Base-by-base conservation (phyloP, 2,888 invertebrate genomes). In the Campoplex nolae region DNA sequence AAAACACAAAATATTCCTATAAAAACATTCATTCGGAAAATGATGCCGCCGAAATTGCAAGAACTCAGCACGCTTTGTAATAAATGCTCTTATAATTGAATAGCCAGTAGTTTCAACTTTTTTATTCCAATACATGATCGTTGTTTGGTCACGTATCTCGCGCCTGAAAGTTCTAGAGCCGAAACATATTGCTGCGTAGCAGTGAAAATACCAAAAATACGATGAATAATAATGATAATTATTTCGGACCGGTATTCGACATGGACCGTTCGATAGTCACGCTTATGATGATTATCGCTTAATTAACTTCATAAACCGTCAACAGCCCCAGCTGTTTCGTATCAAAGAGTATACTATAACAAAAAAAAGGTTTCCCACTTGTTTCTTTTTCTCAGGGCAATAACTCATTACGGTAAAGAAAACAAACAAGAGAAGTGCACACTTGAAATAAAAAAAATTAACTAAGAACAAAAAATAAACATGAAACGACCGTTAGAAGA, bases 401-500 rank as follows among this genome's bases (percentile, higher is more conserved):
- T 28, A 11, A 11, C n/a, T 56, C 28, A 4, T 9, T 28, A 13
- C 58, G 58, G 13, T 28, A n/a, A 58, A 28, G 4, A 58, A 58
- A 28, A 28, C 16, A 62, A 32, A 62, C 32, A 13, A 0, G 16
- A 11, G 9, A 32, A 32, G 62, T 32, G 32, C 62, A 16, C 7
- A 13, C 16, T 62, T 62, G 28, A 32, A 32, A 62, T 16, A 62
- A 62, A 6, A 23, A 4, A 23, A 56, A 23, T 16, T 2, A 13
- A 16, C 62, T 13, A 32, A 7, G 32, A 13, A 32, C 16, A 62
- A 51, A 45, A 67, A 51, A 51, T 11, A 28, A 84, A 68, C 32
- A 92, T 92, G 92, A 91, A 90, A 80, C 89, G 89, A 67, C 89
- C 90, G 4, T 83, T 89, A 51, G 88, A 88, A 48, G 86, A 91